Evolutionary conservation across 2,113 vertebrate species (phyloP).

Genomic region (Brachionichthys hirsutus): DNA sequence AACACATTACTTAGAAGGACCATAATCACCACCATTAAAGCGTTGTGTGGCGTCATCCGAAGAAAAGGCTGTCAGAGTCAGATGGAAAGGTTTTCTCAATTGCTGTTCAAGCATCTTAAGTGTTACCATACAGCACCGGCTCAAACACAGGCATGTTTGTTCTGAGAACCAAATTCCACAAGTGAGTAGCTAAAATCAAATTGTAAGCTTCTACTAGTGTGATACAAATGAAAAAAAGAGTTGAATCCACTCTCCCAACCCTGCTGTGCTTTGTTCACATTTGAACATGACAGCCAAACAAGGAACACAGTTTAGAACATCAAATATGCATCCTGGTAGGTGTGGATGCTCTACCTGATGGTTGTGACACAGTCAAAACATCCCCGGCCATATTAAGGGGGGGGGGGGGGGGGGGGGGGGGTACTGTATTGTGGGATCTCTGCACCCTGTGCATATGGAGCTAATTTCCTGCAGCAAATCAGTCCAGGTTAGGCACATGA

Average conservation of each 20-base stretch:
- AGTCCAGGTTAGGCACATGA: constrained; percentile 43
- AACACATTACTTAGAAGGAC: neutral
- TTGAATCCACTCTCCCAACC: neutral
- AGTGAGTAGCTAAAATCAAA: neutral
- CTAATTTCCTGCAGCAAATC: constrained; percentile 65
- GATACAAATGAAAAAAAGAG: neutral
- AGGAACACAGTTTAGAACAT: constrained; percentile 19
- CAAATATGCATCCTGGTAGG: constrained; percentile 23
- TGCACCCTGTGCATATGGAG: constrained; percentile 47
- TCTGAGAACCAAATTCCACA: neutral
- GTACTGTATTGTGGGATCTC: constrained; percentile 44
- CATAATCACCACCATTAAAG: neutral
- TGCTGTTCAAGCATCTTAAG: neutral
- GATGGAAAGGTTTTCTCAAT: neutral
- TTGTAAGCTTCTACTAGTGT: neutral
- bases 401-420: constrained; percentile 32
- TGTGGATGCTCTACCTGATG: constrained; percentile 31
- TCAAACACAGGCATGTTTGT: neutral
- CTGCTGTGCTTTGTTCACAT: constrained; percentile 3
- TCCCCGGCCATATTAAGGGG: constrained; percentile 31
- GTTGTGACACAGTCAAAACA: constrained; percentile 46
- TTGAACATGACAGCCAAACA: constrained; percentile 3
- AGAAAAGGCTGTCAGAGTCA: neutral
- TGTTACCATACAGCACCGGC: neutral
- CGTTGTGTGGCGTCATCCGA: neutral